Percentiles rank a stretch among this genome's conserved stretches.
These are phyloP conservation scores for Actinemys pallida DNA, from an alignment of 2,113 vertebrate genomes.

Conservation along the genomic window DNA sequence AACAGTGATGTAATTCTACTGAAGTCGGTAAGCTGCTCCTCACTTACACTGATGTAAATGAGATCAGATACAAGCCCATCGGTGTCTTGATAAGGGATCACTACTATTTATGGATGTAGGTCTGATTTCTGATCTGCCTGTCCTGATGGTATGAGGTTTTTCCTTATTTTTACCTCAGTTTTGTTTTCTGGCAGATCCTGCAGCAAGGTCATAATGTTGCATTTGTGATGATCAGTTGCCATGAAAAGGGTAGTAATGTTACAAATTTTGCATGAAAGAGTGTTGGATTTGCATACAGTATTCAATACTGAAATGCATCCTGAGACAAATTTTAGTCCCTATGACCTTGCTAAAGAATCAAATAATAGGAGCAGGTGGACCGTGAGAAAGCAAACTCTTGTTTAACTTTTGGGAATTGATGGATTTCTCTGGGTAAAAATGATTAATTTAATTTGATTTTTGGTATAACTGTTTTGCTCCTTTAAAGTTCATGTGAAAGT, in stretches of 20 bases:
- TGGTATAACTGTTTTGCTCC: background rate
- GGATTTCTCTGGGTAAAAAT: background rate
- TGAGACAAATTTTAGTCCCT: background rate
- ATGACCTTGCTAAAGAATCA: background rate
- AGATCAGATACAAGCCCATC: background rate
- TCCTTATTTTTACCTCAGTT: background rate
- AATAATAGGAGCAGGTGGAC: background rate
- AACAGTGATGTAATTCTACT: background rate
- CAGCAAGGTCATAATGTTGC: background rate
- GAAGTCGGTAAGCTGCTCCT: background rate
- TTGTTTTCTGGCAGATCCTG: background rate
- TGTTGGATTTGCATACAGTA: background rate
- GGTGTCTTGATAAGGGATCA: rapidly evolving
- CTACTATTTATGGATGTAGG: rapidly evolving
- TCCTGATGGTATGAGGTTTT: background rate
- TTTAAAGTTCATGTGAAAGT: background rate
- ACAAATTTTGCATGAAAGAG: background rate
- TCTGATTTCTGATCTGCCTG: constrained; percentile 2
- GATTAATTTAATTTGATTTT: background rate
- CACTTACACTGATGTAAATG: background rate
- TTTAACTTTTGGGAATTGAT: background rate
- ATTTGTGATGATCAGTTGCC: rapidly evolving
- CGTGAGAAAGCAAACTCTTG: background rate
- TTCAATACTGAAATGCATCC: rapidly evolving
- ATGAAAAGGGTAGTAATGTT: background rate